These are phyloP conservation scores for Thryonomys swinderianus DNA, from an alignment of 2,113 vertebrate species.

Conservation along the genomic window DNA sequence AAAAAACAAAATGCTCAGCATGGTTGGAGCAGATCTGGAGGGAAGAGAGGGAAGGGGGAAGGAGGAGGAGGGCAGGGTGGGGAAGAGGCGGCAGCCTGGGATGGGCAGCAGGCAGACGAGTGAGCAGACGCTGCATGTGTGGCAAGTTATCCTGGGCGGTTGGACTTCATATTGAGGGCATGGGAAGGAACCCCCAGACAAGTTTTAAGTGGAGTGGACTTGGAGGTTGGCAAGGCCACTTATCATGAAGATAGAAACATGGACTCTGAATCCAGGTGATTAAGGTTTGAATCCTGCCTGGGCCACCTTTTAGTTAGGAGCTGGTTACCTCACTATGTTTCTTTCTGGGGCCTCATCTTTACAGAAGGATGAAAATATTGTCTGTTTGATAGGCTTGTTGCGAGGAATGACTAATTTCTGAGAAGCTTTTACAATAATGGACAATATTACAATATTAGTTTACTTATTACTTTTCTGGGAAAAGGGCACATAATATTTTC, in stretches of 20 bases:
- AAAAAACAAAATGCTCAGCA: background rate
- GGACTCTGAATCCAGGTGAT: background rate
- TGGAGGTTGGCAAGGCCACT: background rate
- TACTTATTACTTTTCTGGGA: background rate
- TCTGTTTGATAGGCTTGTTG: background rate
- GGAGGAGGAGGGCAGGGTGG: too few relatives aligned
- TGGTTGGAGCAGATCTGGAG: too few relatives aligned
- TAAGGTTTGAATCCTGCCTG: background rate
- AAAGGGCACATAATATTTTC: background rate
- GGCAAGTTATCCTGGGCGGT: background rate
- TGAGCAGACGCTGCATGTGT: background rate
- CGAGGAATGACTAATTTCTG: background rate
- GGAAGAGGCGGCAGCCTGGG: background rate
- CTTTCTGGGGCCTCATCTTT: constrained; percentile 19
- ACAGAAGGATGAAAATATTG: background rate
- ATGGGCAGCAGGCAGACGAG: background rate
- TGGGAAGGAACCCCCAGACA: background rate
- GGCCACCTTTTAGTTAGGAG: background rate
- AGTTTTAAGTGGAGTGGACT: background rate
- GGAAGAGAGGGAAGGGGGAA: too few relatives aligned
- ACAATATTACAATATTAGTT: background rate
- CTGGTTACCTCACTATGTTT: background rate
- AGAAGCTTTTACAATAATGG: background rate
- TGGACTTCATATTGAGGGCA: background rate
- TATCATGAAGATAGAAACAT: background rate